A percentile compares a stretch with the other conserved stretches of the same genome.
Conservation (phyloP, 2,888 invertebrate species). For the Erebia aethiops region DNA sequence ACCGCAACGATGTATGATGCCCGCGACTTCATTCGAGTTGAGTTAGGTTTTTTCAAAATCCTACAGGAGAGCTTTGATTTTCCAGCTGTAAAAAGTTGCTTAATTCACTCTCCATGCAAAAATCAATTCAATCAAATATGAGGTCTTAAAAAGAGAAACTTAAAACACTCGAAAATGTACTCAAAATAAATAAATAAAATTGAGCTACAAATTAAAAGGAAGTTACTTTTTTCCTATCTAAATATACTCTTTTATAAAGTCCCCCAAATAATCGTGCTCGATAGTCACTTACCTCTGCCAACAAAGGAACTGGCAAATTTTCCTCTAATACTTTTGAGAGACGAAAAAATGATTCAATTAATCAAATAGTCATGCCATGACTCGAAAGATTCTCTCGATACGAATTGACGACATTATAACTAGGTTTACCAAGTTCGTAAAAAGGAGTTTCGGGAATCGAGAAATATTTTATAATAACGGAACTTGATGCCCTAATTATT, state of each 20-base stretch:
- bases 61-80: too few relatives aligned
- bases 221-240: slow-evolving; percentile 12
- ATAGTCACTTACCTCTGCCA: slow-evolving; percentile 27
- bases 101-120: too few relatives aligned
- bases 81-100: too few relatives aligned
- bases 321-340: slow-evolving; percentile 48
- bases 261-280: slow-evolving; percentile 20
- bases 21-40: too few relatives aligned
- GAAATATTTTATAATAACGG: too few relatives aligned
- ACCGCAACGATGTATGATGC: background rate
- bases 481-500: too few relatives aligned
- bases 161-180: too few relatives aligned
- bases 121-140: too few relatives aligned
- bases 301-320: slow-evolving; percentile 48
- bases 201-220: background rate
- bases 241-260: slow-evolving; percentile 22
- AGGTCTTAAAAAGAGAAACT: too few relatives aligned
- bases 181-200: background rate
- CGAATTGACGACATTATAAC: slow-evolving; percentile 76
- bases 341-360: slow-evolving; percentile 77
- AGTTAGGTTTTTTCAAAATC: too few relatives aligned
- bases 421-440: background rate
- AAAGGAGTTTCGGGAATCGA: background rate
- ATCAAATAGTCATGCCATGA: slow-evolving; percentile 78
- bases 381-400: slow-evolving; percentile 68